Base-by-base conservation (phyloP, 2,888 invertebrate genomes). In the Cephus spinipes region DNA sequence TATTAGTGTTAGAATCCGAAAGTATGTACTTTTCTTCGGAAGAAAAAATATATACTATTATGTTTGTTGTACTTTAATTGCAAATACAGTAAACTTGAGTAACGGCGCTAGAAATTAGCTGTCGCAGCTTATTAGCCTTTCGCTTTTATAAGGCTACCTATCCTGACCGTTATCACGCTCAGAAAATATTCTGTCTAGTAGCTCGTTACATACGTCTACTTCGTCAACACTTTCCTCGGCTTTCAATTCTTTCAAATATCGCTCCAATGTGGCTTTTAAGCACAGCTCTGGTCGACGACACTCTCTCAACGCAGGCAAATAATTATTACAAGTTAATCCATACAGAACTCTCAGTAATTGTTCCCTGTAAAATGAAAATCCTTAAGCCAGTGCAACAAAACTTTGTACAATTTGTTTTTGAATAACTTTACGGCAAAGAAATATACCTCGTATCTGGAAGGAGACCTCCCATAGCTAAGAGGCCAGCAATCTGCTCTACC, bases 281-380 rank as follows among this genome's bases (percentile, higher is more conserved):
- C 87, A 82, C 11, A 91, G 83, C 79, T 91, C 89, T 4, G 90
- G 87, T 75, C 89, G 82, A 40, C 88, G 83, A 73, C 90, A 90
- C 80, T 91, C 89, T 73, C 84, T 82, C n/a, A 91, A 77, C n/a
- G 90, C 91, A n/a, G 88, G 87, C 12, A 85, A 82, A 77, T 88
- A 89, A 76, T 89, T 86, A 36, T 89, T 84, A 76, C 81, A 87
- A 36, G 90, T 87, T 76, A 91, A 79, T 23, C 88, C 87, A 75
- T 84, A 85, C 0, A 91, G 81, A 68, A 91, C 86, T 74, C 86
- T 86, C n/a, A 91, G 81, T 69, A 91, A 81, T 79, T 90, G 90
- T 79, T 90, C 90, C 76, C 91, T 91, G 75, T 74, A 82, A 84
- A 77, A 79, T 78, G 78, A 55, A 79, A 74, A 71, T 77, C 1